Percentiles rank a stretch among this genome's conserved stretches.
Evolutionary conservation across 2,113 vertebrate species (phyloP).

Genomic region (Hepsetus odoe): DNA sequence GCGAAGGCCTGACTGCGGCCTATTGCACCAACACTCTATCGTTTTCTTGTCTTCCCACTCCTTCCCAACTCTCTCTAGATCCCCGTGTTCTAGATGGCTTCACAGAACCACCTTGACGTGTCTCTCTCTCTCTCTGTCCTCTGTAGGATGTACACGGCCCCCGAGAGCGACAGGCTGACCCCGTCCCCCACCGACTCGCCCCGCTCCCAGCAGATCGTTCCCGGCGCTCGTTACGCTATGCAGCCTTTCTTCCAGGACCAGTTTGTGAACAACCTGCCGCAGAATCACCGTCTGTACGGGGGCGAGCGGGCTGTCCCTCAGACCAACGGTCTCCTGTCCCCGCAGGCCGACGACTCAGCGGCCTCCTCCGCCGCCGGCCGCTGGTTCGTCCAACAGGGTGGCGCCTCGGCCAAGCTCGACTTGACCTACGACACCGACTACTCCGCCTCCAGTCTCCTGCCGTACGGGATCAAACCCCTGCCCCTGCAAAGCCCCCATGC

Average conservation of each 20-base stretch:
- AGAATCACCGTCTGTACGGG: conserved; percentile 91
- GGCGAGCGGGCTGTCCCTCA: conserved; percentile 93
- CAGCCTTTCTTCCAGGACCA: conserved; percentile 99
- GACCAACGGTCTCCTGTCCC: conserved; percentile 93
- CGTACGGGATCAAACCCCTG: conserved; percentile 94
- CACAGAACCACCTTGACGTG: too few relatives aligned
- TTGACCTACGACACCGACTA: conserved; percentile 95
- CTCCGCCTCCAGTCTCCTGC: conserved; percentile 89
- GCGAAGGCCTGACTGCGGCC: neutral
- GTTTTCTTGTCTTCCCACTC: neutral
- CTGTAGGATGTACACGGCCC: conserved; percentile 98
- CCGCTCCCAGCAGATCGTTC: conserved; percentile 97
- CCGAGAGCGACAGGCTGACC: conserved; percentile 97
- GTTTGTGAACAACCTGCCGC: conserved; percentile 98
- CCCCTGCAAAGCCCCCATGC: conserved; percentile 94
- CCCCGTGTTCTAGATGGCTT: too few relatives aligned
- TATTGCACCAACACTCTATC: too few relatives aligned
- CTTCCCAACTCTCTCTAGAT: neutral
- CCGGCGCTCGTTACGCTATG: conserved; percentile 93
- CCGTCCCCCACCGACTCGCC: conserved; percentile 98
- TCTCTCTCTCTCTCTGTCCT: conserved; percentile 53
- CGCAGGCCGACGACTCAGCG: conserved; percentile 86
- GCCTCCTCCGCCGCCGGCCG: conserved; percentile 76
- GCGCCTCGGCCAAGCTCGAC: conserved; percentile 87
- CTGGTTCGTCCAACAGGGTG: conserved; percentile 95